phyloP scores from a whole-genome alignment of 1,140 invertebrate species.

The Drosophila azteca region DNA sequence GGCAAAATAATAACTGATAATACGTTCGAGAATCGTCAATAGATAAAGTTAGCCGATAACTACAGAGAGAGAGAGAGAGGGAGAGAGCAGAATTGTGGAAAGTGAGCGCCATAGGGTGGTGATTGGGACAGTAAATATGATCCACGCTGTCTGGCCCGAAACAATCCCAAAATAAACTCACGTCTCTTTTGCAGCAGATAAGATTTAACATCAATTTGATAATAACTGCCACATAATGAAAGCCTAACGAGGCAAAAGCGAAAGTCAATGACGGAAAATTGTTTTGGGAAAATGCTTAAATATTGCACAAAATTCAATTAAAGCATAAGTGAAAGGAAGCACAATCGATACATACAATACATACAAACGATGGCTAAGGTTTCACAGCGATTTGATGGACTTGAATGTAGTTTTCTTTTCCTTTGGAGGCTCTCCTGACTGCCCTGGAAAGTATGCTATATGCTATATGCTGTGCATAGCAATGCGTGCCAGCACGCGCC shows the following conservation, averaged over 20 bases:
- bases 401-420: conserved; percentile 25
- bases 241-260: not conserved
- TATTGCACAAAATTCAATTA: not conserved
- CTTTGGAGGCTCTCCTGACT: not conserved
- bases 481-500: conserved; percentile 27
- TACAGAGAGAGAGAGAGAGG: conserved; percentile 8
- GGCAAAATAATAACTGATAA: conserved; percentile 43
- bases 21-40: conserved; percentile 30
- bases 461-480: conserved; percentile 30
- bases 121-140: conserved; percentile 31
- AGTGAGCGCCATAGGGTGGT: not conserved
- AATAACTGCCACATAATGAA: conserved; percentile 10
- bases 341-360: too few relatives aligned
- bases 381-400: conserved; percentile 63
- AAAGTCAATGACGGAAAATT: not conserved
- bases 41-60: conserved; percentile 19
- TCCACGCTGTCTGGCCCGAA: conserved; percentile 35
- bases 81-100: not conserved
- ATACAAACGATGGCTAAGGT: conserved; percentile 8
- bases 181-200: conserved; percentile 7
- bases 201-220: conserved; percentile 21
- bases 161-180: conserved; percentile 19
- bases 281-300: not conserved
- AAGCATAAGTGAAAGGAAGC: not conserved
- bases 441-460: conserved; percentile 63